Base-by-base conservation (phyloP, 64 coral and sea anemone species). In the Stylophora pistillata region DNA sequence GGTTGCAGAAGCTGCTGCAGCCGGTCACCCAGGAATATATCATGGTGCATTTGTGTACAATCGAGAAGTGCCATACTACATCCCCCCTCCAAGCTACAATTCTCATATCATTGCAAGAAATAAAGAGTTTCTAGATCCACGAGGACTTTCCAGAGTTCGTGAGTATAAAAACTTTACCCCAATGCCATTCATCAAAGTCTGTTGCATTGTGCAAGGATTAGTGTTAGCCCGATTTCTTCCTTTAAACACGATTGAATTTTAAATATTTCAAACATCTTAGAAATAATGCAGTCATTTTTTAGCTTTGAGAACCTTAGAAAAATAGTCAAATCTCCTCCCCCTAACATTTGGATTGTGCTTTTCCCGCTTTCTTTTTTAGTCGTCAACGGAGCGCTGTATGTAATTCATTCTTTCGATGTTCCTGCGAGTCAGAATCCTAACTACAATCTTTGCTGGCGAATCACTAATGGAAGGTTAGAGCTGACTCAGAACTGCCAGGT, bases 371-470 rank as follows among this genome's bases (percentile, higher is more conserved):
- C 12, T 25, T 78, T 85, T 61, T 56, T 73, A 92, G 90, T 92
- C 54, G 82, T 92, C 25, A 58, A 77, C 30, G 82, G 90, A 7
- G 73, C 71, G 9, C 53, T 76, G n/a, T 92, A 92, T 33, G 85
- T 86, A 13, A 21, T 92, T 15, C 57, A 92, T 56, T 76, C 90
- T 30, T 68, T 92, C 14, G 85, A 92, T 58, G 85, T 92, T 47
- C 90, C 90, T 13, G 90, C 90, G 10, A 78, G 56, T 68, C 90
- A 92, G 13, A 76, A 92, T 16, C 85, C 85, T 15, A 21, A 31
- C 9, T 86, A 92, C 26, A 92, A 92, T 47, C 83, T 92, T 53
- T 92, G 90, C 30, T 92, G 90, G 90, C 66, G 90, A 69, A 80
- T 83, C 18, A 75, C 58, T 1, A 86, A 82, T 33, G 90, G 82